These are phyloP conservation scores for Sycophila sp. DNA, from an alignment of 1,140 invertebrate genomes.

Conservation along the genomic window DNA sequence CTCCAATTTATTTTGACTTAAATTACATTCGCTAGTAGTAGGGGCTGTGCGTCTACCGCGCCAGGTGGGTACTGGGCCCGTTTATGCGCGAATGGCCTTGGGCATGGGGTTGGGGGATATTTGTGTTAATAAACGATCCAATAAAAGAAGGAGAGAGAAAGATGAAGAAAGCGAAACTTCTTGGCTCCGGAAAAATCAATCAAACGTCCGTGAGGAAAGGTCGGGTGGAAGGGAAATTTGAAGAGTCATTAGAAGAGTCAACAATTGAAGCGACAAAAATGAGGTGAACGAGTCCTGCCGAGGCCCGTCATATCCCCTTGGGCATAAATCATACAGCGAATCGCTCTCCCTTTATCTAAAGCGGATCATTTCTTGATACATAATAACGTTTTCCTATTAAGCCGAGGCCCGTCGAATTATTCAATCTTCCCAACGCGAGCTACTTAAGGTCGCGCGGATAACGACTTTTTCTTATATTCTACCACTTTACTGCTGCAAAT, in stretches of 20 bases:
- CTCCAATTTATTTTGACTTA: too few species aligned
- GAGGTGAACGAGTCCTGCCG: background rate
- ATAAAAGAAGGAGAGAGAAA: background rate
- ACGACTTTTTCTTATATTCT: too few species aligned
- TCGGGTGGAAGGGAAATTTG: background rate
- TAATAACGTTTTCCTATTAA: conserved; percentile 43
- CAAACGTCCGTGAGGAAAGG: background rate
- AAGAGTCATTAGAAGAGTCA: conserved; percentile 26
- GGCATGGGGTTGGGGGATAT: too few species aligned
- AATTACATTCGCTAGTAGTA: too few species aligned
- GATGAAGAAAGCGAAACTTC: background rate
- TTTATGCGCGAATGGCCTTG: too few species aligned
- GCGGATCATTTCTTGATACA: conserved; percentile 40
- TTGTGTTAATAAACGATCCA: too few species aligned
- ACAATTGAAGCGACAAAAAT: background rate
- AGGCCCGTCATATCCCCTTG: background rate
- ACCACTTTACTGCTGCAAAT: too few species aligned
- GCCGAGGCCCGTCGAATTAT: conserved; percentile 30
- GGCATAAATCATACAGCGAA: conserved; percentile 34
- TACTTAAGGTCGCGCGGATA: background rate
- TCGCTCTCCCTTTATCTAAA: conserved; percentile 35
- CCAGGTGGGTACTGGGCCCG: too few species aligned
- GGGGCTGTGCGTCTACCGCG: too few species aligned
- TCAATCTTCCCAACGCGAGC: conserved; percentile 37
- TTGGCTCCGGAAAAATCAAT: background rate